Percentiles rank a stretch among this genome's conserved stretches.
These are phyloP conservation scores for Scarus forsteni DNA, from an alignment of 2,797 vertebrate species.

Conservation along the genomic window DNA sequence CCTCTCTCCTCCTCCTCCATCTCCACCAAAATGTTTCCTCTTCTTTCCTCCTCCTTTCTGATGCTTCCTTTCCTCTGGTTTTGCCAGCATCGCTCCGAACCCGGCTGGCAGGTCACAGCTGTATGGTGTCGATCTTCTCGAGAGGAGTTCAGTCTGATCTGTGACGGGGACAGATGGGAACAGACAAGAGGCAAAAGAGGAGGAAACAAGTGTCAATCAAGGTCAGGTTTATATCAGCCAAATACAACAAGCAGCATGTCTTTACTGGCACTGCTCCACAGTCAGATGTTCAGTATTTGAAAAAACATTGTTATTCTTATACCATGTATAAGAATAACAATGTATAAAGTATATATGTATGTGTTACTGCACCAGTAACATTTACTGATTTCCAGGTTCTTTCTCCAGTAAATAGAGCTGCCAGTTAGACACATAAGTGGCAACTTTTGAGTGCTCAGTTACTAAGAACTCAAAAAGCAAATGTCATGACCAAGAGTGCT, in stretches of 20 bases:
- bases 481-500: too few relatives aligned
- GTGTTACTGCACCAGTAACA: too few relatives aligned
- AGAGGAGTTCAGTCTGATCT: neutral
- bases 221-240: neutral
- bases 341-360: too few relatives aligned
- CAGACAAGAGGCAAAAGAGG: neutral
- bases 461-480: too few relatives aligned
- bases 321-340: too few relatives aligned
- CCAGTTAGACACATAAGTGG: too few relatives aligned
- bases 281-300: too few relatives aligned
- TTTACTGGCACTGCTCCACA: neutral
- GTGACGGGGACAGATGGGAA: neutral
- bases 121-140: neutral
- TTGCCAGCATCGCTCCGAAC: constrained; percentile 58
- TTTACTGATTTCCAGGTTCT: too few relatives aligned
- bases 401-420: too few relatives aligned
- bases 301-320: too few relatives aligned
- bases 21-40: constrained; percentile 29
- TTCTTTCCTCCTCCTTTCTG: constrained; percentile 55
- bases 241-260: neutral
- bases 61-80: constrained; percentile 49
- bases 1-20: constrained; percentile 31
- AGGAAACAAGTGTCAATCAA: neutral
- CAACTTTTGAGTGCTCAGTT: too few relatives aligned
- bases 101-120: neutral